A percentile compares a stretch with the other conserved stretches of the same genome.
Evolutionary conservation across 2,888 invertebrate genomes (phyloP).

Genomic region (Noctua janthe): DNA sequence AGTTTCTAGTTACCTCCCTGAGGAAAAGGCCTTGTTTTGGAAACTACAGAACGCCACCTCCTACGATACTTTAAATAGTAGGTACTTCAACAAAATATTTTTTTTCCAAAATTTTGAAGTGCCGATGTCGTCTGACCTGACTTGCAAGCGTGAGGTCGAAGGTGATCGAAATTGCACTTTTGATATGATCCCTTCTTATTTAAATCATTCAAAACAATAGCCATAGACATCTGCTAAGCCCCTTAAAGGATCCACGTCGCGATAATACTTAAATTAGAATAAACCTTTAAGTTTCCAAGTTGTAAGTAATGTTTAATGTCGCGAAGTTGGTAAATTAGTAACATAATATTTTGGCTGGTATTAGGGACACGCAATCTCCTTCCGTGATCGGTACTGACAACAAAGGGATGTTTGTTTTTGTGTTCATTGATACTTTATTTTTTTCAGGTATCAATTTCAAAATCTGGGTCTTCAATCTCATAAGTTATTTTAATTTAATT

Average conservation of each 20-base stretch:
- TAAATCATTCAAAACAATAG: background rate
- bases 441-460: background rate
- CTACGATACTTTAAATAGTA: background rate
- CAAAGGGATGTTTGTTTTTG: conserved; percentile 12
- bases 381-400: conserved; percentile 10
- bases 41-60: background rate
- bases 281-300: conserved; percentile 55
- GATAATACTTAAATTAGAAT: conserved; percentile 40
- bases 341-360: conserved; percentile 57
- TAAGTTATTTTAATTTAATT: background rate
- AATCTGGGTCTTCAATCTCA: background rate
- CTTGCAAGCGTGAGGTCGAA: too few relatives aligned
- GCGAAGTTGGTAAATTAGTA: conserved; percentile 58
- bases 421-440: background rate
- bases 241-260: conserved; percentile 15
- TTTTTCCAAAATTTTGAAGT: background rate
- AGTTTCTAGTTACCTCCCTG: background rate
- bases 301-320: conserved; percentile 56
- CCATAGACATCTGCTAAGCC: background rate
- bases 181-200: background rate
- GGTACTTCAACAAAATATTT: too few relatives aligned
- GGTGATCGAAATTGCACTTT: background rate
- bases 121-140: too few relatives aligned
- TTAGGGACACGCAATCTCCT: conserved; percentile 56
- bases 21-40: background rate